Evolutionary conservation across 2,888 invertebrate genomes (phyloP), one percentile per base, ranked within the genome.

Genomic region (Mythimna albipuncta): DNA sequence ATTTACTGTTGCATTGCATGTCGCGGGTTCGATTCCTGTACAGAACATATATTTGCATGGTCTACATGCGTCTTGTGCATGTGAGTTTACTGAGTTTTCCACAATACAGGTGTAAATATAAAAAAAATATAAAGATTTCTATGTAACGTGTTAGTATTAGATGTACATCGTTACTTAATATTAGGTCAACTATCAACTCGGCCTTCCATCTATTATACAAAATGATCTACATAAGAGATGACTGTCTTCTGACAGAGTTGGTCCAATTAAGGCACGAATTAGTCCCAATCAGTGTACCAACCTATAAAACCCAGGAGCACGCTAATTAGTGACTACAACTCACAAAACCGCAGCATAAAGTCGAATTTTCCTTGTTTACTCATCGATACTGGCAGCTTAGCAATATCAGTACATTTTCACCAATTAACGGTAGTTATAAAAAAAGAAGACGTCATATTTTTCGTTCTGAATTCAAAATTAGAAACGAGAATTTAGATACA

Each of bases 281-380:
- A 79, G 75, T 47, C n/a, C 21, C 79, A 79, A 73, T 76, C 79
- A 76, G 79, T 41, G 78, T 77, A 54, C 16, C 52, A 47, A 72
- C 72, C 35, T 54, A 38, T 63, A 64, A 79, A 72, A 79, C 52
- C 58, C 79, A 54, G 6, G 21, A 54, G 13, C 58, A 72, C 57
- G 35, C 21, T 54, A 21, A 59, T 72, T 64, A 59, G 47, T 47
- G 58, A 47, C 44, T 47, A 52, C 35, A 3, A 62, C 38, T 41
- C 57, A 35, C 32, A 32, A 52, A 59, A 50, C 52, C 13, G n/a
- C 26, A 52, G 11, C 13, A 32, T 32, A 16, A 1, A 16, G 52
- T 38, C 21, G 26, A 32, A 38, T 63, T 75, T 79, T 58, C 44
- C 72, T 72, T 63, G 35, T 47, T 58, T 19, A 21, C 16, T 21